Evolutionary conservation across 2,888 invertebrate species (phyloP), one percentile per base, ranked within the genome.

Genomic region (Colostygia pectinataria): DNA sequence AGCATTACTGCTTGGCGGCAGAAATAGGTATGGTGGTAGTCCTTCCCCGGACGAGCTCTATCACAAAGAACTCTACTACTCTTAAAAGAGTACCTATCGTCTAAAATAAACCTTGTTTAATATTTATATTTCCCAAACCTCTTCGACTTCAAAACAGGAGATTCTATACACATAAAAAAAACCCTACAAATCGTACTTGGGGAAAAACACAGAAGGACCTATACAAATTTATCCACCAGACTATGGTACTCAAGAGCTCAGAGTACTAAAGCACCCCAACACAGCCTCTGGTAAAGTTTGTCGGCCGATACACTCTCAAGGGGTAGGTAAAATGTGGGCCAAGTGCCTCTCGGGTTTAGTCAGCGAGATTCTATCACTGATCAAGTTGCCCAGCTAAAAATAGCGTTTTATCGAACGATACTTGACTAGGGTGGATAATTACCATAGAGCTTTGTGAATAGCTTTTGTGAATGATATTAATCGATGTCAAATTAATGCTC

Each of bases 301-400:
- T 49, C 39, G 39, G 31, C 23, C 43, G 44, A 50, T 44, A 51
- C 59, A 45, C 49, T 13, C 39, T 32, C 47, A 27, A 49, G 47
- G 31, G 53, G 43, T 34, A 61, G 53, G 42, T 51, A 52, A 53
- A 61, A 69, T 63, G 38, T 68, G 53, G 66, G 66, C 43, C 68
- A 65, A 69, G 67, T 37, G 53, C 45, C 61, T 61, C 47, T 52
- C 18, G 6, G 20, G 40, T 13, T 41, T 59, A 53, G 29, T 66
- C 66, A 65, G 68, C 65, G 25, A 37, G 57, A 57, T 63, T 55
- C 55, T 60, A 67, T 65, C 64, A 45, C 44, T 43, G 60, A 51
- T 47, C 43, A 24, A 39, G 42, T 12, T 18, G 13, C 39, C 24
- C 4, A 37, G 40, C 24, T 56, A 55, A 53, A 59, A 61, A 61